Base-by-base conservation (phyloP, 2,888 invertebrate species). In the Calameuta idolon region DNA sequence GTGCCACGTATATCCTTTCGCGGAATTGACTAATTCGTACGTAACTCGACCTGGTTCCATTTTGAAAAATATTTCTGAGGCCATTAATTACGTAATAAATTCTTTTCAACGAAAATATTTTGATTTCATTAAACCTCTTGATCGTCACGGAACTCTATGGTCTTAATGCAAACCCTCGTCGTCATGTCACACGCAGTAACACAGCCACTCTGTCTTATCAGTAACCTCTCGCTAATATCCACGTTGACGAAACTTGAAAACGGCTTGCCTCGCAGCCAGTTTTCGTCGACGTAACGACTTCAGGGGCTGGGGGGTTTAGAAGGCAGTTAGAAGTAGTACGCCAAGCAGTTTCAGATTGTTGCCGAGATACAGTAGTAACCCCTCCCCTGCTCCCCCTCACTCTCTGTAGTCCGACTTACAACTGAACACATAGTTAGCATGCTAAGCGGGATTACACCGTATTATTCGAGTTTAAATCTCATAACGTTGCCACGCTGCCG, bases 341-440 rank as follows among this genome's bases (percentile, higher is more conserved):
- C 75, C 76, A 77, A 83, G 80, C 77, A 83, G 84, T 85, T 85
- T 81, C 78, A 84, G 85, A 87, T 87, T 84, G 82, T 85, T 82
- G 78, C 79, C 76, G 30, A 79, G 85, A 85, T 86, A 86, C 74
- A 77, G 75, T 76, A 78, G 81, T 79, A 74, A 71, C 78, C 79
- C 71, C 74, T 74, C 35, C 12, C 35, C 12, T 1, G 33, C 0
- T 3, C 33, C 33, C 34, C 12, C 35, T 3, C 1, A 3, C 35
- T 3, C 35, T 12, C 35, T 35, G 2, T 23, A 78, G 80, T 81
- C 79, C 79, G 82, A 83, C 81, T 87, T 85, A 84, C 82, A 83
- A 82, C 75, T 76, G 83, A 84, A 85, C 86, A 84, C 82, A 81
- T 83, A 83, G 83, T 87, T 86, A 85, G 83, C 81, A 81, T 82